Base-by-base conservation (phyloP, 1,140 invertebrate genomes). In the Pissodes strobi region DNA sequence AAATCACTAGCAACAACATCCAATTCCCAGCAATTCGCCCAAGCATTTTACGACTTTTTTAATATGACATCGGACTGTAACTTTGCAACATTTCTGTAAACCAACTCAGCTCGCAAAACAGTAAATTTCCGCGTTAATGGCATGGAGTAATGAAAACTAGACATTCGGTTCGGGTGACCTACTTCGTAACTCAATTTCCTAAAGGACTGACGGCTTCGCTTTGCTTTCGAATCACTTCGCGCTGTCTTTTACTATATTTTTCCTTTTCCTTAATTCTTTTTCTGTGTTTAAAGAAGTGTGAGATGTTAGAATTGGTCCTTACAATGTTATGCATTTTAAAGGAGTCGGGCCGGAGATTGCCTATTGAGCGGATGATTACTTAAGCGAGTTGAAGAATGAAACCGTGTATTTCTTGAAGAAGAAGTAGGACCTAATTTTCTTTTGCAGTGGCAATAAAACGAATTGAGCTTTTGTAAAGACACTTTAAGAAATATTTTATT, bases 161-260 rank as follows among this genome's bases (percentile, higher is more conserved):
- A 61, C 58, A 41, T 61, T 61, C 46, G 45, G 46, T 61, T 23
- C 46, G 58, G 39, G 19, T 61, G 58, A 61, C 58, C 58, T 61
- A 61, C 27, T 61, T 61, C 34, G 58, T 61, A 61, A 61, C 58
- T 61, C 58, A 61, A 61, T 61, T 61, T 61, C 58, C 58, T 61
- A 13, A 48, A 61, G 58, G 30, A 61, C 56, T 57, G 55, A 57
- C 55, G 38, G 45, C 56, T 48, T 18, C 45, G 41, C 53, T 45
- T 55, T 39, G 52, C 52, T 55, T 57, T 57, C 22, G 23, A 59
- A 59, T 59, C 41, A 59, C 56, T 59, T 37, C 27, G 17, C 30
- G 27, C 45, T 48, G n/a, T 48, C n/a, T 23, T 45, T 53, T 22
- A 13, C 51, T 53, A 8, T 23, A 38, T 58, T 58, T 43, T 38